Evolutionary conservation across 1,140 invertebrate genomes (phyloP).

Genomic region (Ectropis grisescens): DNA sequence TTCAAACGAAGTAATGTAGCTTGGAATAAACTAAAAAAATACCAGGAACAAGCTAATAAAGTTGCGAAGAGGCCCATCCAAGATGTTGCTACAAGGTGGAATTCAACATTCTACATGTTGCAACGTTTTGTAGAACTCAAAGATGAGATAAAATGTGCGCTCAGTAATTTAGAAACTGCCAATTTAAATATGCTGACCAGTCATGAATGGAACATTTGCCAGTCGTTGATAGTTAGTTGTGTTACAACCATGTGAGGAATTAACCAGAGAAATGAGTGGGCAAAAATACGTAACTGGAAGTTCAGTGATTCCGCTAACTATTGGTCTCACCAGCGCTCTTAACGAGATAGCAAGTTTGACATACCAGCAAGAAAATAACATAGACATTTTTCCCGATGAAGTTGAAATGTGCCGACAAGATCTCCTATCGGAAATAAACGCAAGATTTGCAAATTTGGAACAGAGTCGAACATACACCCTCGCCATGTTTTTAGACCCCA

Average conservation of each 20-base stretch:
- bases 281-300: slow-evolving; percentile 4
- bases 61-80: slow-evolving; percentile 1
- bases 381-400: slow-evolving; percentile 2
- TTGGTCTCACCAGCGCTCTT: slow-evolving; percentile 1
- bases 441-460: too few relatives aligned
- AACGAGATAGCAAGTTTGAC: neutral
- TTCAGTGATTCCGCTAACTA: slow-evolving; percentile 1
- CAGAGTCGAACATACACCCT: slow-evolving; percentile 3
- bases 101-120: slow-evolving; percentile 4
- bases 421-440: slow-evolving; percentile 3
- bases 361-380: slow-evolving; percentile 3
- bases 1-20: slow-evolving; percentile 1
- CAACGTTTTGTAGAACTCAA: slow-evolving; percentile 1
- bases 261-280: slow-evolving; percentile 3
- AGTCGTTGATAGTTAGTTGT: neutral
- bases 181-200: neutral
- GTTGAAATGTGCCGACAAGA: slow-evolving; percentile 8
- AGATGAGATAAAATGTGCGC: slow-evolving; percentile 1
- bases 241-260: slow-evolving; percentile 1
- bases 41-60: slow-evolving; percentile 2
- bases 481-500: slow-evolving; percentile 4
- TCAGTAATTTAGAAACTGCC: slow-evolving; percentile 1
- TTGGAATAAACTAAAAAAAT: slow-evolving; percentile 3
- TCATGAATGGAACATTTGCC: slow-evolving; percentile 2
- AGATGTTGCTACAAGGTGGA: too few relatives aligned